Evolutionary conservation across 2,113 vertebrate genomes (phyloP).

Genomic region (Lanius ludovicianus): DNA sequence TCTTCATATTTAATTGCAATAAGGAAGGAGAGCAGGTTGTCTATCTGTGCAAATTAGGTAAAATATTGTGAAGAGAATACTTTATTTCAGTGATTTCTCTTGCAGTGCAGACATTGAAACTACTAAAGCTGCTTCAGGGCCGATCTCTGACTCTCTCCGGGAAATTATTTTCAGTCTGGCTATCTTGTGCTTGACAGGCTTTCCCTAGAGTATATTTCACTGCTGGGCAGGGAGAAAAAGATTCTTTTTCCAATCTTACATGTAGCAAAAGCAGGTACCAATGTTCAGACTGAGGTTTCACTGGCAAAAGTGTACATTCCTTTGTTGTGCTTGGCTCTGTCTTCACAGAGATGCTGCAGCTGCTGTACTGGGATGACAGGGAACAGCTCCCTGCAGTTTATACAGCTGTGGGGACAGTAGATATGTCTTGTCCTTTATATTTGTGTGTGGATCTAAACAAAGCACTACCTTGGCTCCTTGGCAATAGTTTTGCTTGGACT

Average conservation of each 20-base stretch:
- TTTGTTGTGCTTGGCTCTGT: background rate
- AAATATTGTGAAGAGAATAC: background rate
- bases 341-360: background rate
- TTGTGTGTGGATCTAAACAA: background rate
- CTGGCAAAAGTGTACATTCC: background rate
- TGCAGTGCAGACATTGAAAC: background rate
- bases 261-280: background rate
- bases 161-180: background rate
- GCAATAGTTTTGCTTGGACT: background rate
- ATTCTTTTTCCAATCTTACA: background rate
- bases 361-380: background rate
- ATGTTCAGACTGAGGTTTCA: background rate
- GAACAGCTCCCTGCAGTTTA: background rate
- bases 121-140: background rate
- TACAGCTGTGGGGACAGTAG: background rate
- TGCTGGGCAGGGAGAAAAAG: background rate
- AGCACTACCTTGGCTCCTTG: background rate
- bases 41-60: background rate
- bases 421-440: background rate
- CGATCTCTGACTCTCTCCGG: background rate
- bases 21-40: background rate
- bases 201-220: background rate
- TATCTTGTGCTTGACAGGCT: background rate
- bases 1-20: background rate
- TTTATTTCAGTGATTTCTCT: background rate